Conservation (phyloP, 2,113 vertebrate genomes). For the Calidris pugnax region DNA sequence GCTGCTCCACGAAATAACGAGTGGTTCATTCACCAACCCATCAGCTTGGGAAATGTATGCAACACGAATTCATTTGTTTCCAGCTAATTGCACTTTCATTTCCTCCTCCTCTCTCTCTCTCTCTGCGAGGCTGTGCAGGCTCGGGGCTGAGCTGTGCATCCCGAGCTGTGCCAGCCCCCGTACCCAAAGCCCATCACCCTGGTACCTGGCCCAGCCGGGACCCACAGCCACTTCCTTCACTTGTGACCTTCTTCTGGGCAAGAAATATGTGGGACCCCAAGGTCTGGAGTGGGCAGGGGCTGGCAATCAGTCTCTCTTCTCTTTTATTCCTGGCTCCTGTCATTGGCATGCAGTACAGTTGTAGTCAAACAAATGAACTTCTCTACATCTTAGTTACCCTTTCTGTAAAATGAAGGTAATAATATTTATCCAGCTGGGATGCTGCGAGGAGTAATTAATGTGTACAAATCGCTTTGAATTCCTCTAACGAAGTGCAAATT, state of each 20-base stretch:
- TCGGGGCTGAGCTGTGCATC: not conserved
- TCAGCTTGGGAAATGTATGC: slow-evolving; percentile 58
- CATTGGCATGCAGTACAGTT: not conserved
- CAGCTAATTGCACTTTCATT: slow-evolving; percentile 62
- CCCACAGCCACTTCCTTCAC: not conserved
- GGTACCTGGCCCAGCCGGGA: not conserved
- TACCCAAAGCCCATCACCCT: not conserved
- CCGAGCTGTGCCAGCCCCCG: not conserved
- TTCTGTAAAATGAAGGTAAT: slow-evolving; percentile 57
- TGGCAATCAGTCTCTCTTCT: not conserved
- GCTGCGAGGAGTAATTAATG: slow-evolving; percentile 67
- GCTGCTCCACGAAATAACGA: slow-evolving; percentile 4
- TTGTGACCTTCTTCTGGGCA: not conserved
- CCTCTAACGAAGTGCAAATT: slow-evolving; percentile 65
- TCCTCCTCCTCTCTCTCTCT: slow-evolving; percentile 8
- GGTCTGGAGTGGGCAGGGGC: not conserved
- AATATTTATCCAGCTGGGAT: slow-evolving; percentile 69
- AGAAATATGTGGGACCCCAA: not conserved
- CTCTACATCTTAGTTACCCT: slow-evolving; percentile 46
- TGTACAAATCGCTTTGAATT: slow-evolving; percentile 63
- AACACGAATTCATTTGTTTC: slow-evolving; percentile 54
- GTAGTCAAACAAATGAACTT: slow-evolving; percentile 41
- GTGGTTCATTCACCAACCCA: slow-evolving; percentile 38
- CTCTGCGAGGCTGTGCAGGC: not conserved
- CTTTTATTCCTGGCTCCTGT: not conserved